Evolutionary conservation across 2,888 invertebrate species (phyloP).

Genomic region (Lucinisca nassula): DNA sequence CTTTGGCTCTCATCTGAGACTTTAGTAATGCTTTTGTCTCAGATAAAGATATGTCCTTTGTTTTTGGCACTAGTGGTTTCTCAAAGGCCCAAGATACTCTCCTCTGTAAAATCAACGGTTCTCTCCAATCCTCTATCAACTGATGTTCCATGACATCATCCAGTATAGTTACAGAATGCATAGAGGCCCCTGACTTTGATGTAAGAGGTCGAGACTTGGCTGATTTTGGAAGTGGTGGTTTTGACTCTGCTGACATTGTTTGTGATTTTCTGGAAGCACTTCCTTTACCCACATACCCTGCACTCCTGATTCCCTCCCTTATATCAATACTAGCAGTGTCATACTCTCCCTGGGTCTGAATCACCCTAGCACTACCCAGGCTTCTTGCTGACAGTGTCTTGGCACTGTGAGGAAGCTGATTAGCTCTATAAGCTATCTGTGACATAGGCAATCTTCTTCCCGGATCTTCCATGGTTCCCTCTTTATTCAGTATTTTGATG

Average conservation of each 20-base stretch:
- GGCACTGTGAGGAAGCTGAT: constrained; percentile 85
- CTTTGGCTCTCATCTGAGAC: constrained; percentile 86
- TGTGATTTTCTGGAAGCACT: constrained; percentile 57
- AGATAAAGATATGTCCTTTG: constrained; percentile 81
- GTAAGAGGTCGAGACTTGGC: constrained; percentile 72
- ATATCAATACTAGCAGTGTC: constrained; percentile 26
- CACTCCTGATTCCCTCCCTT: neutral
- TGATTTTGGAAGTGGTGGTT: constrained; percentile 70
- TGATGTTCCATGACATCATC: constrained; percentile 76
- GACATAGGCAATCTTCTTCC: constrained; percentile 56
- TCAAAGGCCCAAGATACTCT: constrained; percentile 88
- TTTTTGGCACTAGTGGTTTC: constrained; percentile 78
- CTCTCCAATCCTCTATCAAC: constrained; percentile 57
- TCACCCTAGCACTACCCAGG: constrained; percentile 79
- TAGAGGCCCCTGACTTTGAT: constrained; percentile 74
- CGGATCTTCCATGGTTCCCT: constrained; percentile 16
- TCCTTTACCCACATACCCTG: constrained; percentile 22
- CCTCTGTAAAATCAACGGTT: constrained; percentile 68
- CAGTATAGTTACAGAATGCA: constrained; percentile 76
- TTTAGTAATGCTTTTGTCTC: constrained; percentile 86
- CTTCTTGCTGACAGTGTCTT: constrained; percentile 82
- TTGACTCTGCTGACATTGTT: constrained; percentile 61
- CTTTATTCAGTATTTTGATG: constrained; percentile 80
- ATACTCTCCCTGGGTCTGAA: constrained; percentile 69
- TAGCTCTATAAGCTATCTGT: constrained; percentile 74